Base-by-base conservation (phyloP, 1,140 invertebrate genomes). In the Drosophila persimilis region DNA sequence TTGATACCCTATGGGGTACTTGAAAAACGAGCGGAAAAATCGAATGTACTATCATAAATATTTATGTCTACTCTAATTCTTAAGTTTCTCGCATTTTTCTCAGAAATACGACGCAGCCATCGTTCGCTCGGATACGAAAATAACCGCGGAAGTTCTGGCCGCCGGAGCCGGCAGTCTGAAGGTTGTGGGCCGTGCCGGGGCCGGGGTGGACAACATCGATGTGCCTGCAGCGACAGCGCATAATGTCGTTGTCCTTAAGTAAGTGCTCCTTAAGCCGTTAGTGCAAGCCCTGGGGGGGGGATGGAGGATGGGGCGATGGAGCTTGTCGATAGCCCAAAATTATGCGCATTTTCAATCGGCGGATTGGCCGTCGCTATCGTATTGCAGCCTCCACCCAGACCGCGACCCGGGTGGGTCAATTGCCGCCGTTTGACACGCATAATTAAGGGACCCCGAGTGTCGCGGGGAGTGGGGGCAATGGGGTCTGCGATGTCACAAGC, bases 161-260 rank as follows among this genome's bases (percentile, higher is more conserved):
- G 95, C 95, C n/a, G 94, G 93, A 26, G 94, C 93, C 0, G 94
- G 93, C 24, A 94, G 94, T 20, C 92, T 99, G 13, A 97, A 97
- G 90, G 94, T 97, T 31, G 95, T 99, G 47, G 98, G 97, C 3
- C 94, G 99, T 57, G 99, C 98, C 31, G 98, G 99, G 9, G 98
- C 97, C 24, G 99, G 98, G 13, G 97, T 99, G 0, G 98, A 99
- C 92, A 99, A 99, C 92, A 99, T 99, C 77, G 98, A 99, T 92
- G 94, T 97, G 45, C 91, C 94, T 41, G 95, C 97, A 44, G 98
- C 98, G 6, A 98, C 96, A 1, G 92, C 93, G 56, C 94, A 95
- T 66, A 97, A 97, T 73, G 94, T 99, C 66, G 93, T 98, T 64
- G 98, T 99, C 24, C 95, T 99, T 85, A 99, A 99, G 98, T 99